Base-by-base conservation (phyloP, 2,888 invertebrate genomes). In the Mesorhabditis spiculigera region DNA sequence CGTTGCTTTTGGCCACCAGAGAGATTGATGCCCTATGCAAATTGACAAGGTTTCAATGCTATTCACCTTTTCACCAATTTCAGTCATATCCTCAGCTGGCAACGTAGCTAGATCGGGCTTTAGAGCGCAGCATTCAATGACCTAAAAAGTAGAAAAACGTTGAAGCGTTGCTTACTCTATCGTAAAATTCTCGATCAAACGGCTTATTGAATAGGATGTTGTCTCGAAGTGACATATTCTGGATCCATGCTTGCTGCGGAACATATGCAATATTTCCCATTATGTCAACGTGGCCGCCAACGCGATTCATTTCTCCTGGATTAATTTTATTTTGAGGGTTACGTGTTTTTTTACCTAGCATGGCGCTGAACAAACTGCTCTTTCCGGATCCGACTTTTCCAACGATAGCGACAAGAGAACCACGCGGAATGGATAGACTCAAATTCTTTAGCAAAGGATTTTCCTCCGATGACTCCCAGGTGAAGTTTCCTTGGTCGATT, bases 161-260 rank as follows among this genome's bases (percentile, higher is more conserved):
- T 10, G 10, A 50, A 50, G n/a, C 10, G 58, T 50, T 50, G 8
- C 58, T 50, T n/a, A 50, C 81, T 66, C 72, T 69, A 5, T 79
- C 66, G 65, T 85, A 85, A 43, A 65, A 67, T 5, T 71, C 71
- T 16, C 68, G 70, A 43, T 82, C 78, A n/a, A 78, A 74, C 0
- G 73, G 67, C 62, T 77, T 75, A 43, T 80, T 78, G 88, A 98
- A 98, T 41, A 94, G 86, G 76, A 98, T 93, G 87, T 98, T 98
- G 84, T 95, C 92, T 83, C 91, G 91, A 43, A 97, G 88, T 0
- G 95, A 94, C 6, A 93, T 92, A 88, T 97, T 97, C 87, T 96
- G 96, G 72, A 97, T 97, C 97, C 97, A 98, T 0, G 97, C 95
- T 88, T 94, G 94, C 85, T 95, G 95, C 0, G 95, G 91, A 4